Evolutionary conservation across 2,113 vertebrate species (phyloP), one percentile per base, ranked within the genome.

Genomic region (Ammodytes marinus): DNA sequence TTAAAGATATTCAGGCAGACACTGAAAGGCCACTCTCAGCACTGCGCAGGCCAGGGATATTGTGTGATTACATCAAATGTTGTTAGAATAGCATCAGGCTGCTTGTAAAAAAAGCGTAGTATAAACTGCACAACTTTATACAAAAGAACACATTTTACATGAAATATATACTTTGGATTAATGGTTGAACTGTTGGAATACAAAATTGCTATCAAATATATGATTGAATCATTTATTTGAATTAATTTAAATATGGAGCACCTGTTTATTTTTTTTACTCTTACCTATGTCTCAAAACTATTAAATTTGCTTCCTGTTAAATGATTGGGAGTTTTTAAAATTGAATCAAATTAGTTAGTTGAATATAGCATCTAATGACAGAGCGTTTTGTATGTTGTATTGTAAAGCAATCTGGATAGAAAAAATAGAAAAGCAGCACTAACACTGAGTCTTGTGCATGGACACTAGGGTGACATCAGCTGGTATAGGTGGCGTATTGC

Each of bases 381-480:
- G 14, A 39, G 10, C 4, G 1, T n/a, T 10, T 9, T 45, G 6
- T 35, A 13, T 65, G 4, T 14, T 50, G 8, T 15, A 47, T 17
- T 52, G 5, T 45, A 63, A 53, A 73, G 7, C 70, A 3, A 1
- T 14, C 1, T 40, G 17, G 2, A 27, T 27, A 27, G 27, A 27
- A 27, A 27, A 27, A 27, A 27, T 27, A 14, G 11, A 58, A 63
- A 75, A 52, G 43, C 71, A 76, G 12, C 47, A 43, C 13, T 39
- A 10, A 14, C 43, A 4, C 7, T 63, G 47, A 42, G 35, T 58
- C 3, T 58, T 68, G 8, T 54, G 5, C 43, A 46, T 58, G 8
- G 19, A 54, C 64, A 17, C 5, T 40, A 66, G 54, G 57, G 68
- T 63, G 86, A 79, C 86, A 79, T 74, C 86, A 46, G 15, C 81